These are phyloP conservation scores for Dascyllus trimaculatus DNA, from an alignment of 2,113 vertebrate species.

Conservation along the genomic window DNA sequence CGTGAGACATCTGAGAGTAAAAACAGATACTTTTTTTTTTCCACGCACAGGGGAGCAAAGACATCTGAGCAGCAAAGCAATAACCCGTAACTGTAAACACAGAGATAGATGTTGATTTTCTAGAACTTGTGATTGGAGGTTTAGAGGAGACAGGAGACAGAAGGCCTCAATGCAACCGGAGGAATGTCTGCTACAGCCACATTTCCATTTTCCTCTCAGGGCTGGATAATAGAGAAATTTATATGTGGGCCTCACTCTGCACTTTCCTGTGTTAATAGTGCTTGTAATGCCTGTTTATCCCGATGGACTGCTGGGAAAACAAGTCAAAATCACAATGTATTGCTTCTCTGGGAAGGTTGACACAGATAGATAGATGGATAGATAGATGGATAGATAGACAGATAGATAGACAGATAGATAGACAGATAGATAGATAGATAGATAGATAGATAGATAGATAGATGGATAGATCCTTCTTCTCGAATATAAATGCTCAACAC, in stretches of 20 bases:
- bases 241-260: conserved; percentile 56
- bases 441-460: conserved; percentile 8
- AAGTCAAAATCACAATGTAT: not conserved
- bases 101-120: conserved; percentile 17
- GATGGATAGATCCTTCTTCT: conserved; percentile 17
- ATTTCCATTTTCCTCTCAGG: conserved; percentile 72
- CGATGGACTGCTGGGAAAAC: not conserved
- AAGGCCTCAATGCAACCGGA: conserved; percentile 71
- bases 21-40: conserved; percentile 36
- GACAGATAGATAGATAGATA: conserved; percentile 28
- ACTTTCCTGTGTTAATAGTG: conserved; percentile 51
- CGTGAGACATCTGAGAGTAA: conserved; percentile 38
- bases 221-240: conserved; percentile 66
- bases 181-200: conserved; percentile 78
- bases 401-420: conserved; percentile 32
- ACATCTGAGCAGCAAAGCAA: not conserved
- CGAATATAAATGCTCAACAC: conserved; percentile 64
- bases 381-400: conserved; percentile 10
- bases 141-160: conserved; percentile 69
- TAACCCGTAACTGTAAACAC: conserved; percentile 44
- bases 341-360: not conserved
- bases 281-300: conserved; percentile 44
- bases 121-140: conserved; percentile 46
- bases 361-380: conserved; percentile 12
- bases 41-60: conserved; percentile 14